Evolutionary conservation across 2,113 vertebrate genomes (phyloP).

Genomic region (Bucco capensis): DNA sequence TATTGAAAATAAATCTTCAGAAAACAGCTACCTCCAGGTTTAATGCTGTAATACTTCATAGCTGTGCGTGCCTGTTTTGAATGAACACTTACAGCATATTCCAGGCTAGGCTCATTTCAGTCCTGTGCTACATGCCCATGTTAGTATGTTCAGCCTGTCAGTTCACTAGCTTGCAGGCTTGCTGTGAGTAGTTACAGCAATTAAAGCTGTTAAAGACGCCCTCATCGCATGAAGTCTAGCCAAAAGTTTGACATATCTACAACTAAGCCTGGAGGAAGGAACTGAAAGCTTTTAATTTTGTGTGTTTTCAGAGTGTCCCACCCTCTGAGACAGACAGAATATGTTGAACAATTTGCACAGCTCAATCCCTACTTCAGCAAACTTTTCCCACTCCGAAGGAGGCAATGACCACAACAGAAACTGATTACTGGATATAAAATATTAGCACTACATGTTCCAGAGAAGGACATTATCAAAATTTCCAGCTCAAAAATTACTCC

Average conservation of each 20-base stretch:
- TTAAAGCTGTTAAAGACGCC: constrained; percentile 29
- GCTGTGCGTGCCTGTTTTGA: constrained; percentile 18
- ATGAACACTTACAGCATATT: constrained; percentile 28
- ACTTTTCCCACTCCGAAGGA: background rate
- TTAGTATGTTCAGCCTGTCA: constrained; percentile 41
- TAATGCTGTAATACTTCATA: constrained; percentile 40
- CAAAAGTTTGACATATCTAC: constrained; percentile 20
- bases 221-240: background rate
- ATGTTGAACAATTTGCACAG: constrained; percentile 31
- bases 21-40: constrained; percentile 30
- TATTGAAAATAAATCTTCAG: constrained; percentile 38
- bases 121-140: background rate
- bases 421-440: background rate
- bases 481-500: constrained; percentile 65
- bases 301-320: background rate
- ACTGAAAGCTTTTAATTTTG: background rate
- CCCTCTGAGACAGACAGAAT: background rate
- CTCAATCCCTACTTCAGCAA: background rate
- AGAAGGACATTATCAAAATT: constrained; percentile 68
- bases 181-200: constrained; percentile 30
- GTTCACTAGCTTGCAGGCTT: background rate
- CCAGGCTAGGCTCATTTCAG: background rate
- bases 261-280: constrained; percentile 26
- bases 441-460: constrained; percentile 40
- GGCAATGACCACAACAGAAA: background rate